Base-by-base conservation (phyloP, 2,113 vertebrate species). In the Epinephelus lanceolatus region DNA sequence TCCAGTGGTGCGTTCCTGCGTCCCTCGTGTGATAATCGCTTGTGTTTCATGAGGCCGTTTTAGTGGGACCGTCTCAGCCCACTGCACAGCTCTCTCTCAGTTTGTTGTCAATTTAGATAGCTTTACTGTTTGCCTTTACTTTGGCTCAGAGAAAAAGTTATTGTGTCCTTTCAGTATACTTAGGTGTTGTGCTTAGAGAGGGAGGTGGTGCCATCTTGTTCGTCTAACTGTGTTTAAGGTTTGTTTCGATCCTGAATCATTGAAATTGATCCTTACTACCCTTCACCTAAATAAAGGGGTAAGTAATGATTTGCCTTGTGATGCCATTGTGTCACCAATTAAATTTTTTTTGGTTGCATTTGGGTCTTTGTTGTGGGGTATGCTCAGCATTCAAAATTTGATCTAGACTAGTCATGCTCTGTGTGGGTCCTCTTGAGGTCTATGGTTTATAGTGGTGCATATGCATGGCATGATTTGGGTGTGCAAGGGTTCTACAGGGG, bases 301-400 rank as follows among this genome's bases (percentile, higher is more conserved):
- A 30, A 69, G 49, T 42, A 18, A 56, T 25, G 17, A 62, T 71
- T 63, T 81, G 63, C 57, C n/a, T 37, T 45, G 0, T 33, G 74
- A 51, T 57, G 69, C 25, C 63, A 40, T 37, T 13, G 15, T 40
- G 40, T 62, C 57, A 42, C 12, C 42, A 30, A 56, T 49, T n/a
- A 15, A n/a, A 47, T 19, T 71, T 57, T 73, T 47, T 6, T 13
- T 55, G 51, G 33, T 55, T 56, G 19, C 3, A 19, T 53, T 53
- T 23, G 33, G 21, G 25, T 67, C 15, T 52, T 37, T 3, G 15
- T 8, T 9, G 7, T 21, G 15, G 27, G 17, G 11, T 21, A 23
- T 47, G 37, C 6, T 53, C 23, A 37, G 19, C 11, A 42, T 51
- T 51, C 25, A 59, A 17, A 73, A 65, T 71, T 62, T 23, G 11